Base-by-base conservation (phyloP, 2,888 invertebrate genomes). In the Rhorus exstirpatorius region DNA sequence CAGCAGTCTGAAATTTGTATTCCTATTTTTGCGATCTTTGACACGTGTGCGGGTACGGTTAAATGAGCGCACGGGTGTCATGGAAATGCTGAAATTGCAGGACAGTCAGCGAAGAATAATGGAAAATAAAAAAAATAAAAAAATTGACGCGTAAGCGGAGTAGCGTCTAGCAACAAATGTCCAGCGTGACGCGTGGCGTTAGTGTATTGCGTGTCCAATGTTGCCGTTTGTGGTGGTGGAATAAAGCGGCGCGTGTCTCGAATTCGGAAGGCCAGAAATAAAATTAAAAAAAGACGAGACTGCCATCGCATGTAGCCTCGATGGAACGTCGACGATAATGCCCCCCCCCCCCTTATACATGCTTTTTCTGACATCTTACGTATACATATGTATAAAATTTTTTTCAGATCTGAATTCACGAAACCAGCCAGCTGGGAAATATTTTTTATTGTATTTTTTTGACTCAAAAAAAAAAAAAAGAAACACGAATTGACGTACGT, bases 181-280 rank as follows among this genome's bases (percentile, higher is more conserved):
- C 31, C 3, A 35, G 61, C 60, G 41, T 6, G 35, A 35, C 68
- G 41, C 51, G 67, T 74, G 72, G 53, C 63, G 19, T 60, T 35
- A 53, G 21, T 38, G 35, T 41, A 21, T 65, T 2, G 6, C 31
- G n/a, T n/a, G 31, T 60, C n/a, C 44, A 14, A 35, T 26, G 63
- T 26, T 60, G 19, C 35, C 31, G n/a, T 14, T 63, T 1, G 63
- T 55, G 70, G 70, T 14, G 21, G 41, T 14, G 46, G 61, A 35
- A 70, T 67, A 53, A 55, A 6, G 31, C 58, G 81, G 71, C 70
- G 75, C 75, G 81, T 83, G 78, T 71, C 75, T 75, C 67, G 60
- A 75, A 79, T 79, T 81, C 46, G 75, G 46, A 68, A 76, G 44
- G 53, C 68, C 81, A 65, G 55, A 75, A 81, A 81, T 84, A 84